Evolutionary conservation across 2,113 vertebrate species (phyloP).

Genomic region (Paramisgurnus dabryanus): DNA sequence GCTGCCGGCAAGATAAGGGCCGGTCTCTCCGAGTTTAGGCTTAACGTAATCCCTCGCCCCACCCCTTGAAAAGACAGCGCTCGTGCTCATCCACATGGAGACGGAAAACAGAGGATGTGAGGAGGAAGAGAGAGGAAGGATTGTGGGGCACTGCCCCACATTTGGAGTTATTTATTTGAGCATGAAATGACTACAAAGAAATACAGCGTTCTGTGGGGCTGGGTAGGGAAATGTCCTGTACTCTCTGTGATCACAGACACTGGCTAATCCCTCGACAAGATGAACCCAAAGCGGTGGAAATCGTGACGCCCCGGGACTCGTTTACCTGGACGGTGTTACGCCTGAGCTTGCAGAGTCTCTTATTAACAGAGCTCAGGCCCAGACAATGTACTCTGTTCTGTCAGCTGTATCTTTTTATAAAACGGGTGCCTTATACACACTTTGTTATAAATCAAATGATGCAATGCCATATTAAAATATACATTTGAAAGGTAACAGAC

Average conservation of each 20-base stretch:
- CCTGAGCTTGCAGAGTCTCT: neutral
- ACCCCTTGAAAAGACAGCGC: constrained; percentile 62
- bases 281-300: constrained; percentile 64
- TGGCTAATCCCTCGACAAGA: constrained; percentile 74
- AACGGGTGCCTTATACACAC: too few species aligned
- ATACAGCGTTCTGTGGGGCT: constrained; percentile 54
- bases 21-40: constrained; percentile 73
- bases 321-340: constrained; percentile 41
- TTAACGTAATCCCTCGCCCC: constrained; percentile 79
- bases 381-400: constrained; percentile 6
- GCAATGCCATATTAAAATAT: too few species aligned
- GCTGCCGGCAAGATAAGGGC: constrained; percentile 79
- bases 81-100: constrained; percentile 72
- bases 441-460: too few species aligned
- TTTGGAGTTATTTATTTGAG: constrained; percentile 66
- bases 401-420: neutral
- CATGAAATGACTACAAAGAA: constrained; percentile 68
- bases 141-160: constrained; percentile 54
- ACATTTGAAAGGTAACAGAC: too few species aligned
- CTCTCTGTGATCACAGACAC: constrained; percentile 66
- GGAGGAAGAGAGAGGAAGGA: constrained; percentile 32
- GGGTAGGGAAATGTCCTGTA: constrained; percentile 56
- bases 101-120: constrained; percentile 66
- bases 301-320: constrained; percentile 64
- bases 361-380: neutral